These are phyloP conservation scores for Notothenia coriiceps DNA, from an alignment of 2,113 vertebrate genomes.

Conservation along the genomic window DNA sequence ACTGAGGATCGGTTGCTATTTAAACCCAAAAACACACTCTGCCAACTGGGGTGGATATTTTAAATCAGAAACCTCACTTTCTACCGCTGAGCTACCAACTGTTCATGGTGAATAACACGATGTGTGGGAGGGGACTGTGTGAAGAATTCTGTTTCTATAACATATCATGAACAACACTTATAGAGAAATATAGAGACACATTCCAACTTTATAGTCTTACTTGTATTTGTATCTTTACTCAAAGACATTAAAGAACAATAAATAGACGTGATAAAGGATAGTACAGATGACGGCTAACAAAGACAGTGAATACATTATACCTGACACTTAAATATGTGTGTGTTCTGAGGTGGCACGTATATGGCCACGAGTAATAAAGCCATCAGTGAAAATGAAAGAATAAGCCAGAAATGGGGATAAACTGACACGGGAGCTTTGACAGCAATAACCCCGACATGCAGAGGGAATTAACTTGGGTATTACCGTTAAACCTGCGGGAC, in stretches of 20 bases:
- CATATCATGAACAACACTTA: slow-evolving; percentile 40
- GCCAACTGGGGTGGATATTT: slow-evolving; percentile 53
- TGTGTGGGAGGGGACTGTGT: slow-evolving; percentile 48
- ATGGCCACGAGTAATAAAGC: slow-evolving; percentile 56
- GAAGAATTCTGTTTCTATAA: slow-evolving; percentile 52
- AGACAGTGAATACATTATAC: not conserved
- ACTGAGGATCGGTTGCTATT: slow-evolving; percentile 38
- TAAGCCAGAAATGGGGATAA: slow-evolving; percentile 49
- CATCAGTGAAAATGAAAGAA: slow-evolving; percentile 59
- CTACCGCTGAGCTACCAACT: slow-evolving; percentile 64
- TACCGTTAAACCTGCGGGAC: slow-evolving; percentile 75
- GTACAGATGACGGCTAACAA: not conserved
- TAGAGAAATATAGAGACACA: slow-evolving; percentile 5
- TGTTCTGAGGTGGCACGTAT: slow-evolving; percentile 3
- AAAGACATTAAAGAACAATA: not conserved
- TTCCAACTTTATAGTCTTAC: not conserved
- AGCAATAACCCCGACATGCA: slow-evolving; percentile 72
- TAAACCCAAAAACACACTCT: slow-evolving; percentile 33
- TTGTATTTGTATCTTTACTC: slow-evolving; percentile 20
- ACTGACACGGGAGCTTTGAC: slow-evolving; percentile 65
- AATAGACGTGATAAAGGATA: not conserved
- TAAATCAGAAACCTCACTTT: slow-evolving; percentile 35
- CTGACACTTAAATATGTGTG: not conserved
- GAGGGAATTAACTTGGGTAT: slow-evolving; percentile 69
- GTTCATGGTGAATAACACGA: slow-evolving; percentile 62